Evolutionary conservation across 2,113 vertebrate genomes (phyloP).

Genomic region (Bubo bubo): DNA sequence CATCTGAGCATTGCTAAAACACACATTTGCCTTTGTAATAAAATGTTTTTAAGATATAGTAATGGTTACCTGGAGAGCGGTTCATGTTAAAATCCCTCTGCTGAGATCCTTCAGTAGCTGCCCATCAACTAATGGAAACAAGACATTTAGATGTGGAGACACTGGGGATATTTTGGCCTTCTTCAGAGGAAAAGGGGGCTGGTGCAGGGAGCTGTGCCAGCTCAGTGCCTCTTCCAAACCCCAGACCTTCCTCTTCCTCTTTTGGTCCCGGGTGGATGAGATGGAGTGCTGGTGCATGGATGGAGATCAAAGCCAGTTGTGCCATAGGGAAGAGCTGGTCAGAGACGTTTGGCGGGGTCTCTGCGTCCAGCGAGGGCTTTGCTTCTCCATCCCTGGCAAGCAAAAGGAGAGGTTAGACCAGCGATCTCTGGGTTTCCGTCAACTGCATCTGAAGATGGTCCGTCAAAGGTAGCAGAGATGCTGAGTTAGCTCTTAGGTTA

Average conservation of each 20-base stretch:
- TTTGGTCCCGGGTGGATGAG: neutral
- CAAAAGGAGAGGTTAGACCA: neutral
- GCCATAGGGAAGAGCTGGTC: neutral
- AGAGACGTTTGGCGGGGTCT: neutral
- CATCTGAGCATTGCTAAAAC: conserved; percentile 66
- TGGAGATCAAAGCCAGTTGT: neutral
- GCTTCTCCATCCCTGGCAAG: neutral
- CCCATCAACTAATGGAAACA: conserved; percentile 33
- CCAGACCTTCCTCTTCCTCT: neutral
- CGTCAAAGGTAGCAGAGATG: rapidly evolving
- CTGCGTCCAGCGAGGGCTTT: neutral
- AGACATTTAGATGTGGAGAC: neutral
- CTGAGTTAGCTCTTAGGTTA: neutral
- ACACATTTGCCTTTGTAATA: conserved; percentile 58
- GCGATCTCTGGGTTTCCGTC: neutral
- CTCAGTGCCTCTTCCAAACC: neutral
- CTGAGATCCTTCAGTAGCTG: conserved; percentile 63
- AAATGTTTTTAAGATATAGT: conserved; percentile 70
- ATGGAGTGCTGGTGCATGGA: neutral
- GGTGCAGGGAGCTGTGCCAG: neutral
- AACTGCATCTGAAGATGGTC: neutral
- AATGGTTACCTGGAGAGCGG: conserved; percentile 69
- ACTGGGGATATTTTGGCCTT: neutral
- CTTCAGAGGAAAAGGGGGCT: neutral
- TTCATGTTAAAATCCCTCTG: conserved; percentile 48